A percentile compares a stretch with the other conserved stretches of the same genome.
These are phyloP conservation scores for Capreolus pygargus DNA, from an alignment of 2,113 vertebrate genomes.

Conservation along the genomic window DNA sequence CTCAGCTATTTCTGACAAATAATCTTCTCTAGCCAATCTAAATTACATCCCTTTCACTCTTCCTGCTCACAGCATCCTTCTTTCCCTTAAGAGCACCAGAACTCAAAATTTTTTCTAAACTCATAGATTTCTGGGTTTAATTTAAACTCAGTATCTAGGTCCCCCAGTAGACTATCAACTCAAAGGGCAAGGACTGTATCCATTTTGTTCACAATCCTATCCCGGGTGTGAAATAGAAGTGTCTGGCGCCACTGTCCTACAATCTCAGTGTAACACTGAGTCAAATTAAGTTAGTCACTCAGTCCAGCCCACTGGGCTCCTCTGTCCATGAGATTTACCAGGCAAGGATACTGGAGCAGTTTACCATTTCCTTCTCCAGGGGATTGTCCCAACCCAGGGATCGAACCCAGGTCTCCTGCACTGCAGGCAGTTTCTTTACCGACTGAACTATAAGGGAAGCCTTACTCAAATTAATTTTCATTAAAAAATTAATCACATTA, in stretches of 20 bases:
- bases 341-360: not conserved
- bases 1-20: not conserved
- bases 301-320: not conserved
- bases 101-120: not conserved
- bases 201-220: not conserved
- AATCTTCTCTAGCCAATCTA: not conserved
- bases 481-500: not conserved
- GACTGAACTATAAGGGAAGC: not conserved
- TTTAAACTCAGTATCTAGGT: not conserved
- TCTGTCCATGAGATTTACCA: not conserved
- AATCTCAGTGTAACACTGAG: not conserved
- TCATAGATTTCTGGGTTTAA: no score
- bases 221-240: no score
- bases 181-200: not conserved
- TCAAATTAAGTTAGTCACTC: not conserved
- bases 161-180: not conserved
- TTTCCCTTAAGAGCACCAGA: not conserved
- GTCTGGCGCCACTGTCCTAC: not conserved
- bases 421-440: not conserved
- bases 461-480: not conserved
- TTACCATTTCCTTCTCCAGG: not conserved
- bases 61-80: not conserved
- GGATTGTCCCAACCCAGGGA: not conserved
- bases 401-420: not conserved
- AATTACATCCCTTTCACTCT: not conserved